Percentiles rank a stretch among this genome's conserved stretches.
Conservation (phyloP, 1,140 invertebrate genomes). For the Wasmannia auropunctata region DNA sequence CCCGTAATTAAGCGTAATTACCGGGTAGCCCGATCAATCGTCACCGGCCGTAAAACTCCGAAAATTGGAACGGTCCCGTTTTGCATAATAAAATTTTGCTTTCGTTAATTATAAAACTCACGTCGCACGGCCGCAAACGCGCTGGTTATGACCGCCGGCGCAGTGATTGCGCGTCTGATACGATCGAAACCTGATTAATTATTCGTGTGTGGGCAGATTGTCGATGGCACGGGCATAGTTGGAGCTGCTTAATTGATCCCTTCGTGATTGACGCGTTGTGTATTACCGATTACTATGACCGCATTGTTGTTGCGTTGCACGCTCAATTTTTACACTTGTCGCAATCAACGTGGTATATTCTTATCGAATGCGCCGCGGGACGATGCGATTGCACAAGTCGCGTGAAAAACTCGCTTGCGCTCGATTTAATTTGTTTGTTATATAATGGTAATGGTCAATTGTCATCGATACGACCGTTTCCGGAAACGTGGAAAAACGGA, state of each 20-base stretch:
- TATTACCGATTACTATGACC: conserved; percentile 44
- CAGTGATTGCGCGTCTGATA: conserved; percentile 55
- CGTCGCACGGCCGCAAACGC: conserved; percentile 31
- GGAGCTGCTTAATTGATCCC: conserved; percentile 51
- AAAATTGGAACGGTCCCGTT: conserved; percentile 64
- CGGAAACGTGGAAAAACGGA: neutral
- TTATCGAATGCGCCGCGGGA: neutral
- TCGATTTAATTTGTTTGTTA: conserved; percentile 14
- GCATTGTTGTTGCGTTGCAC: neutral
- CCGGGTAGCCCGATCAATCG: conserved; percentile 58
- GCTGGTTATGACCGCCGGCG: conserved; percentile 39
- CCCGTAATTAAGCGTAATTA: conserved; percentile 69
- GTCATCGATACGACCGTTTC: neutral
- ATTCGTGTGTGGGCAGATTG: conserved; percentile 59
- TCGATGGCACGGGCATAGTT: conserved; percentile 48
- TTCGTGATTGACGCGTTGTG: conserved; percentile 54
- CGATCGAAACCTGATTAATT: conserved; percentile 61
- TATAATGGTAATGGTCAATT: neutral
- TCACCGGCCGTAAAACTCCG: conserved; percentile 45
- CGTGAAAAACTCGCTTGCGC: neutral
- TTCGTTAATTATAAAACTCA: conserved; percentile 55
- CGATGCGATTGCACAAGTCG: neutral
- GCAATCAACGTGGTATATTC: neutral
- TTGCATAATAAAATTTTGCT: conserved; percentile 65
- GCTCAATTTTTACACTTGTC: neutral